These are phyloP conservation scores for Botia almorhae DNA, from an alignment of 2,797 vertebrate species.

Conservation along the genomic window DNA sequence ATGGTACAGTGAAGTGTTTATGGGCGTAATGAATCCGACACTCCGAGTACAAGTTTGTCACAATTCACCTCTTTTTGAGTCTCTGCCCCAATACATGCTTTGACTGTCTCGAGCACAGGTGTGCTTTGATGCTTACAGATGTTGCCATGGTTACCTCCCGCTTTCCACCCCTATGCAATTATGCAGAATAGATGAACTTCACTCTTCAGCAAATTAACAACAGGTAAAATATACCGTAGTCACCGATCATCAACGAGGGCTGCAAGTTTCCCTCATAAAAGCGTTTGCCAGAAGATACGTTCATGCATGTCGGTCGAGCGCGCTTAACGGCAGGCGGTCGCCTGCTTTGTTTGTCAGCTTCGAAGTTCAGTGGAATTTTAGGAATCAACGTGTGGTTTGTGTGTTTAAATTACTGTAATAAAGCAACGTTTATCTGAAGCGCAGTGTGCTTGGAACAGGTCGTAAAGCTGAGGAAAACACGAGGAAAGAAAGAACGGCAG, in stretches of 20 bases:
- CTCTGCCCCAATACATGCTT: slow-evolving; percentile 27
- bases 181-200: slow-evolving; percentile 62
- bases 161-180: slow-evolving; percentile 68
- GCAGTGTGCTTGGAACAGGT: slow-evolving; percentile 40
- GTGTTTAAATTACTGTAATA: slow-evolving; percentile 52
- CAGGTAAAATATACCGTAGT: slow-evolving; percentile 50
- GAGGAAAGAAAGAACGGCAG: slow-evolving; percentile 30
- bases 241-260: slow-evolving; percentile 27
- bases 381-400: slow-evolving; percentile 59
- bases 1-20: slow-evolving; percentile 62
- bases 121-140: slow-evolving; percentile 62
- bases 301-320: slow-evolving; percentile 20
- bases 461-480: slow-evolving; percentile 54
- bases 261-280: slow-evolving; percentile 35
- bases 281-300: slow-evolving; percentile 31
- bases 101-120: slow-evolving; percentile 65
- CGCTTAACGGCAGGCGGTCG: slow-evolving; percentile 34
- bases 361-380: slow-evolving; percentile 56
- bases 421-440: slow-evolving; percentile 53
- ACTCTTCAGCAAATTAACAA: slow-evolving; percentile 58
- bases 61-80: slow-evolving; percentile 2
- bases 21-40: slow-evolving; percentile 63
- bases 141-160: slow-evolving; percentile 74
- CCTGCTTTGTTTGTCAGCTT: slow-evolving; percentile 22
- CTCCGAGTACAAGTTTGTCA: slow-evolving; percentile 51